These are phyloP conservation scores for Chrysomela aeneicollis DNA, from an alignment of 2,888 invertebrate genomes.

Conservation along the genomic window DNA sequence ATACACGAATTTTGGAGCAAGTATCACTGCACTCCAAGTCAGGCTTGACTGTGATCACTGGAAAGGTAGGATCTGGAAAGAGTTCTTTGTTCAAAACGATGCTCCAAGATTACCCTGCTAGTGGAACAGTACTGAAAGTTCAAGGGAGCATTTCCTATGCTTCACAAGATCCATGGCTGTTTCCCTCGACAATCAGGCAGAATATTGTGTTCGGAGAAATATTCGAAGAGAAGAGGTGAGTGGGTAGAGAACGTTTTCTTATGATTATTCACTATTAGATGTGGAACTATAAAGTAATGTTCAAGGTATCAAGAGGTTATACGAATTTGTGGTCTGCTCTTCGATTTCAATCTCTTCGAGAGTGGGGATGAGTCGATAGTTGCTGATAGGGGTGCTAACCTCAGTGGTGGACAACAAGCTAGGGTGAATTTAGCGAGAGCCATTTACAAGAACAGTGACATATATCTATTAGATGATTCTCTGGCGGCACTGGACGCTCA, in stretches of 20 bases:
- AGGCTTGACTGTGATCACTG: constrained; percentile 66
- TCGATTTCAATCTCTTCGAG: constrained; percentile 62
- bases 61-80: constrained; percentile 64
- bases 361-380: constrained; percentile 64
- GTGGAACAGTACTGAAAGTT: constrained; percentile 40
- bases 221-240: constrained; percentile 48
- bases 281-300: no score
- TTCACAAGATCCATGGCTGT: constrained; percentile 54
- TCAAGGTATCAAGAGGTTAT: constrained; percentile 55
- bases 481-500: constrained; percentile 50
- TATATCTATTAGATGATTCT: constrained; percentile 53
- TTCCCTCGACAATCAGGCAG: constrained; percentile 51
- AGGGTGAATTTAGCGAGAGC: constrained; percentile 53
- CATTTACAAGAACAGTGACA: constrained; percentile 52
- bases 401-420: constrained; percentile 68
- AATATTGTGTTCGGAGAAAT: constrained; percentile 57
- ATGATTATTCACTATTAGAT: no score
- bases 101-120: constrained; percentile 46
- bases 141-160: constrained; percentile 50
- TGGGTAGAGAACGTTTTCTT: no score
- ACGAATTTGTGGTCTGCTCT: constrained; percentile 61
- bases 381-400: constrained; percentile 69
- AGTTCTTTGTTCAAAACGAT: constrained; percentile 49
- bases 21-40: constrained; percentile 59
- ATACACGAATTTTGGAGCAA: constrained; percentile 56